Evolutionary conservation across 2,797 vertebrate genomes (phyloP).

Genomic region (Pangasius djambal): DNA sequence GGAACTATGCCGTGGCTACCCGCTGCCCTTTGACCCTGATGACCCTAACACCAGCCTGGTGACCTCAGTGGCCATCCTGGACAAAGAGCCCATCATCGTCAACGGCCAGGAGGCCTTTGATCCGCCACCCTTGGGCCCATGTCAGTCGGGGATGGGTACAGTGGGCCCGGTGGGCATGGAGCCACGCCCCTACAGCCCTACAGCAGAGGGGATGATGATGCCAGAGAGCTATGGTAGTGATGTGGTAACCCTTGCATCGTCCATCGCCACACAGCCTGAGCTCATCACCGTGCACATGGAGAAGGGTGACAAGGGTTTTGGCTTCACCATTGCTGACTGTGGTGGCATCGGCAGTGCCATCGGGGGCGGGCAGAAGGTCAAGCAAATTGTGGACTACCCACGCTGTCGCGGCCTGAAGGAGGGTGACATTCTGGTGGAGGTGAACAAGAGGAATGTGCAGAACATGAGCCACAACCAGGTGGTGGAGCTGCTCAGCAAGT

Average conservation of each 20-base stretch:
- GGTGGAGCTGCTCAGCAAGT: constrained; percentile 97
- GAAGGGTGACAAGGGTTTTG: constrained; percentile 97
- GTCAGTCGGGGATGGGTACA: constrained; percentile 64
- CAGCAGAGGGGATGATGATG: constrained; percentile 66
- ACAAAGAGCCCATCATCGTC: constrained; percentile 98
- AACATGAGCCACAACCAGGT: constrained; percentile 97
- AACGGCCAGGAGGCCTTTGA: constrained; percentile 94
- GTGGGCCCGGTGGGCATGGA: constrained; percentile 55
- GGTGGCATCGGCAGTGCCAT: constrained; percentile 80
- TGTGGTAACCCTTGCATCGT: constrained; percentile 92
- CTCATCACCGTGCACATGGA: constrained; percentile 98
- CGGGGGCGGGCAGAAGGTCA: constrained; percentile 93
- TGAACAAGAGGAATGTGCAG: constrained; percentile 98
- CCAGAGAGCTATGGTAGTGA: constrained; percentile 87
- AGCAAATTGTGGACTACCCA: constrained; percentile 96
- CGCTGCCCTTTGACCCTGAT: constrained; percentile 95
- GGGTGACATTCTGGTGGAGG: constrained; percentile 93
- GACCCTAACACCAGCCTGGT: constrained; percentile 98
- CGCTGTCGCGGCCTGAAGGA: constrained; percentile 94
- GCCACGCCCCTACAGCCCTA: constrained; percentile 80
- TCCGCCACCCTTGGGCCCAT: constrained; percentile 79
- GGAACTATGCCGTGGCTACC: constrained; percentile 96
- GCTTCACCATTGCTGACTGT: constrained; percentile 97
- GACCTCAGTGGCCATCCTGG: constrained; percentile 95
- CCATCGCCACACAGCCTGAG: constrained; percentile 96